These are phyloP conservation scores for Zophobas morio DNA, from an alignment of 1,140 invertebrate species.

Conservation along the genomic window DNA sequence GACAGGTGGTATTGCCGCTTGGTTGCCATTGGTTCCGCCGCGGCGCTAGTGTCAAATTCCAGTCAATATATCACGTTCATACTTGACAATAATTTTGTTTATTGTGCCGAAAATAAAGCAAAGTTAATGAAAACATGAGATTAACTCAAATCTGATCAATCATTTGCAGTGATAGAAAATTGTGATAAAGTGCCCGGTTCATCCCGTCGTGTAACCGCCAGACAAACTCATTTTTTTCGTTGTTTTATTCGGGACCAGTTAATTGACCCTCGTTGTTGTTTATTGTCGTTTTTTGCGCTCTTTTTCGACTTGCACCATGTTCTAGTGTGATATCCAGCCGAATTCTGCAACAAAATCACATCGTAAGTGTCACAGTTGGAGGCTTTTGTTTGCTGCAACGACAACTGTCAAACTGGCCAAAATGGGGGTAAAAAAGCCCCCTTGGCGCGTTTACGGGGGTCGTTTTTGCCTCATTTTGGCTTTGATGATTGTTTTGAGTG, in stretches of 20 bases:
- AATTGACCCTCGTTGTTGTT: slow-evolving; percentile 23
- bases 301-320: slow-evolving; percentile 14
- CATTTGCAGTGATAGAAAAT: slow-evolving; percentile 40
- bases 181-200: slow-evolving; percentile 18
- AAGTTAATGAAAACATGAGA: slow-evolving; percentile 32
- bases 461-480: not conserved
- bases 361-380: slow-evolving; percentile 35
- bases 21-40: slow-evolving; percentile 33
- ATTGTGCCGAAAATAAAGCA: slow-evolving; percentile 48
- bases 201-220: slow-evolving; percentile 8
- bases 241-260: slow-evolving; percentile 41
- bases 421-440: not conserved
- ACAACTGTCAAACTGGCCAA: slow-evolving; percentile 30
- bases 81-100: slow-evolving; percentile 64
- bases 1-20: not conserved
- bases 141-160: not conserved
- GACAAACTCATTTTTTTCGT: slow-evolving; percentile 35
- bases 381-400: slow-evolving; percentile 26
- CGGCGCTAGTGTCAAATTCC: slow-evolving; percentile 56
- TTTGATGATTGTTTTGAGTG: not conserved
- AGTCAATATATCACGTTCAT: slow-evolving; percentile 64
- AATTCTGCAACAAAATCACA: slow-evolving; percentile 21
- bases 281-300: slow-evolving; percentile 7
- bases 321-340: slow-evolving; percentile 5
- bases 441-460: not conserved